Percentiles rank a stretch among this genome's conserved stretches.
These are phyloP conservation scores for Drosophila paranaensis DNA, from an alignment of 2,888 invertebrate species.

Conservation along the genomic window DNA sequence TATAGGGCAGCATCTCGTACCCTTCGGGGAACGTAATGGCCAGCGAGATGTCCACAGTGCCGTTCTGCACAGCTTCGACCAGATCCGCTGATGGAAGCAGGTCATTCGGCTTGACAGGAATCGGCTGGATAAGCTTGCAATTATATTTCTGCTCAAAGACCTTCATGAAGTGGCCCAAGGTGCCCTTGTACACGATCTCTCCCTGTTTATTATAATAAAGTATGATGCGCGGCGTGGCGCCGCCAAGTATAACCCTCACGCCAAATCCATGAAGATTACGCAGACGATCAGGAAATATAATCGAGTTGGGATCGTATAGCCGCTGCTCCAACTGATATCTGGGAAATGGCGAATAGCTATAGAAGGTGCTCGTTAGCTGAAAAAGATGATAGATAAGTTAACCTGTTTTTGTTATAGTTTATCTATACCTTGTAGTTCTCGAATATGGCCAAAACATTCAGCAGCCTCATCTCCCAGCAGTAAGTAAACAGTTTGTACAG, in stretches of 20 bases:
- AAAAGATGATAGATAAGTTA: background rate
- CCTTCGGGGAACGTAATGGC: slow-evolving; percentile 49
- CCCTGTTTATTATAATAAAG: slow-evolving; percentile 52
- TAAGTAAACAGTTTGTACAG: slow-evolving; percentile 56
- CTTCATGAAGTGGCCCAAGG: slow-evolving; percentile 69
- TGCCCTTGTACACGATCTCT: slow-evolving; percentile 58
- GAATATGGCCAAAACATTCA: slow-evolving; percentile 73
- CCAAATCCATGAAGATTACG: slow-evolving; percentile 63
- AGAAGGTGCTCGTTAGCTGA: slow-evolving; percentile 56
- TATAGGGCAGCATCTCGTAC: slow-evolving; percentile 44
- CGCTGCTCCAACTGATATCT: slow-evolving; percentile 61
- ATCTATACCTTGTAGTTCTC: slow-evolving; percentile 60
- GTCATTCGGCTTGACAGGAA: slow-evolving; percentile 28
- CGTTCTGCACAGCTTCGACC: slow-evolving; percentile 62
- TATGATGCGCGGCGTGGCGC: slow-evolving; percentile 73
- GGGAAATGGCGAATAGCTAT: slow-evolving; percentile 75
- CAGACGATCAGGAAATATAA: slow-evolving; percentile 67
- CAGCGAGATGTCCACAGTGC: slow-evolving; percentile 71
- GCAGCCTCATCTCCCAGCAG: slow-evolving; percentile 68
- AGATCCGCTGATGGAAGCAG: slow-evolving; percentile 55
- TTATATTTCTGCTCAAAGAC: slow-evolving; percentile 73
- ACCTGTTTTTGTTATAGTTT: background rate
- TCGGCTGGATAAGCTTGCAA: slow-evolving; percentile 56
- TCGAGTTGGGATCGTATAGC: background rate
- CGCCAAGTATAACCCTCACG: slow-evolving; percentile 66